These are phyloP conservation scores for Tiaroga cobitis DNA, from an alignment of 2,797 vertebrate genomes.

Conservation along the genomic window DNA sequence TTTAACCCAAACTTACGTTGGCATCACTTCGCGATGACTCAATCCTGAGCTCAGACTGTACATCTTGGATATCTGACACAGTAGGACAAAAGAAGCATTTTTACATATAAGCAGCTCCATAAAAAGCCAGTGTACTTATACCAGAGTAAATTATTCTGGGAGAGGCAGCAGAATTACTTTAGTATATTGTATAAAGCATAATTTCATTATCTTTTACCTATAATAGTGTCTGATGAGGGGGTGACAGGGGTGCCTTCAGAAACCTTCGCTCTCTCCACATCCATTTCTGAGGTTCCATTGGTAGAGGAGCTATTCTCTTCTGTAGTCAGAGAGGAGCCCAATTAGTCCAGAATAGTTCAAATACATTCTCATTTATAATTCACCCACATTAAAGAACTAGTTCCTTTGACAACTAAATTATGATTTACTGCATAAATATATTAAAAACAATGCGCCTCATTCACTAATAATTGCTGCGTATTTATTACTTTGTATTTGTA, in stretches of 20 bases:
- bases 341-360: not conserved
- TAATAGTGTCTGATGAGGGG: slow-evolving; percentile 30
- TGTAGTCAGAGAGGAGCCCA: not conserved
- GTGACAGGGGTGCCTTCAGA: slow-evolving; percentile 10
- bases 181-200: not conserved
- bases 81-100: not conserved
- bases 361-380: not conserved
- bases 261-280: slow-evolving; percentile 9
- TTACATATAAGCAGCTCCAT: not conserved
- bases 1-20: slow-evolving; percentile 43
- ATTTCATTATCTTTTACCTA: slow-evolving; percentile 17
- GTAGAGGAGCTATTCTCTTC: slow-evolving; percentile 39
- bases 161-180: not conserved
- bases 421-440: not conserved
- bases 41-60: slow-evolving; percentile 21
- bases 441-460: not conserved
- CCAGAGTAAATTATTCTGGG: not conserved
- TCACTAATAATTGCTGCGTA: not conserved
- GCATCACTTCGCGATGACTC: slow-evolving; percentile 27
- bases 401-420: not conserved
- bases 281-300: slow-evolving; percentile 21
- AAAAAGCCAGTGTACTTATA: not conserved
- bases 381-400: not conserved
- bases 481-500: not conserved
- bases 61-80: slow-evolving; percentile 41